Base-by-base conservation (phyloP, 2,113 vertebrate genomes). In the Ahaetulla prasina region DNA sequence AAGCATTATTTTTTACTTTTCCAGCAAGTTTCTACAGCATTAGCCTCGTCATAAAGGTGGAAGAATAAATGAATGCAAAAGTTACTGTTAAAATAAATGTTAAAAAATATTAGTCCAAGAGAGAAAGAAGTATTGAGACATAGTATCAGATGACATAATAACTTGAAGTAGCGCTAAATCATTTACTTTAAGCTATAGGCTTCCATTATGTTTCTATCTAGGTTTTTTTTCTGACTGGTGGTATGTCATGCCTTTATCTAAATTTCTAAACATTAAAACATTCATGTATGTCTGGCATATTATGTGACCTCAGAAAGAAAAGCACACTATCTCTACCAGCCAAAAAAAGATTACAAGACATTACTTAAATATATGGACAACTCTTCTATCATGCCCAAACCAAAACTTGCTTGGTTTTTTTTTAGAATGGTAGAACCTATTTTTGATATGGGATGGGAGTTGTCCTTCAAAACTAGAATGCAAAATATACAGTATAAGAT, bases 391-490 rank as follows among this genome's bases (percentile, higher is more conserved):
- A 8, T 45, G n/a, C 16, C 16, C 2, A 57, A 30, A 22, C 11
- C 9, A 49, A n/a, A 92, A 43, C 7, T 4, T 7, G 8, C 39
- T 88, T 45, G 57, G 8, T 27, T 27, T 60, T 60, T 60, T 89
- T 43, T 89, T 45, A 55, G 23, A 68, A 45, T 94, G 91, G 85
- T 53, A 91, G 47, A 91, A 94, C 12, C 80, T 89, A 90, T 43
- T 93, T n/a, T 88, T 95, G 92, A 94, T 93, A 92, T 6, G 39
- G 85, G 49, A 45, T 22, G n/a, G 45, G 89, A 63, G 3, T 88
- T 9, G 11, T 80, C 88, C 92, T 94, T 95, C 30, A 93, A 93
- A 93, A 95, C 92, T 93, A 95, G 92, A 87, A 93, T 16, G 50
- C 52, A 94, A 90, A 88, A 68, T 91, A 20, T 92, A 89, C 87